These are phyloP conservation scores for Drosophila bipectinata DNA, from an alignment of 1,140 invertebrate genomes.

Conservation along the genomic window DNA sequence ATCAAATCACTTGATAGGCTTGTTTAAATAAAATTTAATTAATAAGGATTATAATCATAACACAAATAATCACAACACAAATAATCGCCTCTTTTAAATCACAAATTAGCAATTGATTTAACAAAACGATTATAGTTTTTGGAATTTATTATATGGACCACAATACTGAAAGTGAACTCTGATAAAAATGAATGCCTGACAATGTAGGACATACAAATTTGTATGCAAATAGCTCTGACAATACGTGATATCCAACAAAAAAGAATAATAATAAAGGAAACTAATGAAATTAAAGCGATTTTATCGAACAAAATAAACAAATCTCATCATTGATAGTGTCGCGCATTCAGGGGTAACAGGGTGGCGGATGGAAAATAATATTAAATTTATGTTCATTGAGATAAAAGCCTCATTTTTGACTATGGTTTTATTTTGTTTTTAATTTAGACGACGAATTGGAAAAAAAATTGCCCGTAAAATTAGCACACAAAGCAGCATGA, in stretches of 20 bases:
- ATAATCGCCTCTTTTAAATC: background rate
- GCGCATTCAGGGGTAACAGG: constrained; percentile 23
- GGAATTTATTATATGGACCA: constrained; percentile 50
- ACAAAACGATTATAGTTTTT: constrained; percentile 43
- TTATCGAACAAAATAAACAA: constrained; percentile 44
- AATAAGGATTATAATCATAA: background rate
- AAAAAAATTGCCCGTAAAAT: constrained; percentile 9
- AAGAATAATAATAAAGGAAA: constrained; percentile 40
- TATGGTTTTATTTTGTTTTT: constrained; percentile 33
- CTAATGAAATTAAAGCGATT: constrained; percentile 71
- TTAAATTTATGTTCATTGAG: constrained; percentile 26
- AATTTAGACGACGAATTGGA: constrained; percentile 22
- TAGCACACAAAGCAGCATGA: constrained; percentile 20
- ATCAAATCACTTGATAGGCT: background rate
- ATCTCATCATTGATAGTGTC: constrained; percentile 20
- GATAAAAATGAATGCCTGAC: constrained; percentile 54
- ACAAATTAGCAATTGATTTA: constrained; percentile 29
- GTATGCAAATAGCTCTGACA: constrained; percentile 58
- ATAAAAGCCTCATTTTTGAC: constrained; percentile 18
- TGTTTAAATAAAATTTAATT: background rate
- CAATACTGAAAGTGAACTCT: constrained; percentile 36
- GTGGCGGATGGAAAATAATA: constrained; percentile 27
- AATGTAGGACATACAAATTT: constrained; percentile 20
- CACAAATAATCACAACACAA: background rate
- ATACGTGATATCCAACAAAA: constrained; percentile 21